Conservation (phyloP, 1,140 invertebrate species). For the Nephotettix cincticeps region DNA sequence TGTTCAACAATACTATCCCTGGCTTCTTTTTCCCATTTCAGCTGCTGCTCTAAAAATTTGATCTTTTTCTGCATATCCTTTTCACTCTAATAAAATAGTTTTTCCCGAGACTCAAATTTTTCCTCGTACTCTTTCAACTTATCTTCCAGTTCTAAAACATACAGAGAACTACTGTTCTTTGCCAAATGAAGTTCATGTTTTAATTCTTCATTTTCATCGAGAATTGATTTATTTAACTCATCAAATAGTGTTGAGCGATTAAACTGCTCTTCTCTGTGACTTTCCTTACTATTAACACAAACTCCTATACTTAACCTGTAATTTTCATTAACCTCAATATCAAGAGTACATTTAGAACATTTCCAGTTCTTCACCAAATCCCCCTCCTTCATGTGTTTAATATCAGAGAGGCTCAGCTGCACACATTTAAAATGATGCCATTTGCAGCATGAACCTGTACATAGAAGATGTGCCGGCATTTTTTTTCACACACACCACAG, state of each 20-base stretch:
- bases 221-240: not conserved
- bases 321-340: no score
- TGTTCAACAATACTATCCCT: no score
- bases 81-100: not conserved
- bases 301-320: not conserved
- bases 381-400: no score
- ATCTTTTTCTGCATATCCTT: not conserved
- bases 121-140: not conserved
- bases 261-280: not conserved
- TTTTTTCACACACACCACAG: no score
- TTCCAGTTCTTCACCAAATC: no score
- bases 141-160: slow-evolving; percentile 6
- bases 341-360: no score
- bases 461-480: no score
- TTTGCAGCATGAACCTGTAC: no score
- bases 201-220: not conserved
- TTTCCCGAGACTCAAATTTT: not conserved
- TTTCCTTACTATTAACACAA: not conserved
- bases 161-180: not conserved
- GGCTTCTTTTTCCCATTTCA: not conserved
- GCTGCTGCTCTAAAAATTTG: not conserved
- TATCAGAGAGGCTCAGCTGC: no score
- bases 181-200: not conserved
- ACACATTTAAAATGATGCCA: no score
- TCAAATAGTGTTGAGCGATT: not conserved